A percentile compares a stretch with the other conserved stretches of the same genome.
These are phyloP conservation scores for Cyclura pinguis DNA, from an alignment of 2,797 vertebrate species.

Conservation along the genomic window DNA sequence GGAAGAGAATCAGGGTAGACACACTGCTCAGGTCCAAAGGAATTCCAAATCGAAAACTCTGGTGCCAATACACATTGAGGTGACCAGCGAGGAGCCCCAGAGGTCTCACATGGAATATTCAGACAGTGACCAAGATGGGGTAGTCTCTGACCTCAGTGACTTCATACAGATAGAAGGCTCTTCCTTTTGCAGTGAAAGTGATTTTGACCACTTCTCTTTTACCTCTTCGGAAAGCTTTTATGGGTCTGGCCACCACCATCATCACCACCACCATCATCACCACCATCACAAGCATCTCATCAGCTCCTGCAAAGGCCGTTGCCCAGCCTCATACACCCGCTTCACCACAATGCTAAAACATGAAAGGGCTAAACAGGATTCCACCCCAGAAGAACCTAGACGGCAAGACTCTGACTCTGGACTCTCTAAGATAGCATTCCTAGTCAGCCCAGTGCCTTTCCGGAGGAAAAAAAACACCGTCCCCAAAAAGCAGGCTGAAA, in stretches of 20 bases:
- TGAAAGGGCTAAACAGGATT: constrained; percentile 91
- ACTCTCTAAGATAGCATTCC: constrained; percentile 95
- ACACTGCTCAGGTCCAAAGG: constrained; percentile 85
- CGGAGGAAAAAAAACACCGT: constrained; percentile 93
- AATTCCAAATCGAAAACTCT: constrained; percentile 75
- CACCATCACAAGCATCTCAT: constrained; percentile 92
- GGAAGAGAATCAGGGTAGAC: constrained; percentile 87
- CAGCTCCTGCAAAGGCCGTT: constrained; percentile 96
- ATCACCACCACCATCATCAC: constrained; percentile 86
- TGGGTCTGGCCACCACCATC: constrained; percentile 88
- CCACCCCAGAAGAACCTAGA: constrained; percentile 75
- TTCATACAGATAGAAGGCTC: constrained; percentile 95
- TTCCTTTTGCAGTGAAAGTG: constrained; percentile 98
- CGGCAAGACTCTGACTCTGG: constrained; percentile 86
- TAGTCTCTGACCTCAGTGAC: constrained; percentile 95
- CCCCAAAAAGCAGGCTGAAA: constrained; percentile 84
- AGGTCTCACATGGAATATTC: constrained; percentile 85
- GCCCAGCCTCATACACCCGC: constrained; percentile 95
- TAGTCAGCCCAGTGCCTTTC: constrained; percentile 99
- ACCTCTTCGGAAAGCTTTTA: constrained; percentile 97
- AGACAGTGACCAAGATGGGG: constrained; percentile 93
- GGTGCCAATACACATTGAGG: constrained; percentile 86
- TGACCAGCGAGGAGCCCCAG: constrained; percentile 81
- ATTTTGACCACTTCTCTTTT: constrained; percentile 96
- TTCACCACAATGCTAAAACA: constrained; percentile 98